Base-by-base conservation (phyloP, 2,888 invertebrate species). In the Parthenolecanium corni region DNA sequence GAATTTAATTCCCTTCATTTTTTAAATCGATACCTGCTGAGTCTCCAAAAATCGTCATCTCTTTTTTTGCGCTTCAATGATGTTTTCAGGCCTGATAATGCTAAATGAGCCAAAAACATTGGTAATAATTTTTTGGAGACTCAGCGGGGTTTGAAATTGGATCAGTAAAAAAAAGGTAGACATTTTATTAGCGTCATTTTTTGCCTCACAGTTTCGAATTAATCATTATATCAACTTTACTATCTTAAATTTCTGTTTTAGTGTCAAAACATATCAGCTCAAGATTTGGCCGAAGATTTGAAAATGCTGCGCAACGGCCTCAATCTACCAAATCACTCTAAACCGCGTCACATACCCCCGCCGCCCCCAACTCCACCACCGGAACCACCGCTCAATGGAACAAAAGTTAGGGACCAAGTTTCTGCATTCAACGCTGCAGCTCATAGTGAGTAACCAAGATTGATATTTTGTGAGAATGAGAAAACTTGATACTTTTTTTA, bases 221-320 rank as follows among this genome's bases (percentile, higher is more conserved):
- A n/a, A n/a, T n/a, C n/a, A n/a, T n/a, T n/a, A n/a, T n/a, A n/a
- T 38, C 38, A 12, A 38, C 9, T 12, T 11, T 38, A 12, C 14
- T 38, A 9, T 38, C 6, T 14, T 46, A 14, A 11, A 6, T 46
- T n/a, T 24, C 21, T 24, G n/a, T n/a, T 88, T 77, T 93, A 92
- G 80, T 87, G 87, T 73, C 85, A 86, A 74, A 84, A 83, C 70
- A 82, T 86, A 68, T 85, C 86, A 51, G 89, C 89, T 9, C 84
- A 87, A 70, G 86, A 87, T 68, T 78, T 91, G 66, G 90, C 88
- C 20, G 89, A 89, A 73, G 89, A 91, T 72, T 76, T 91, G 67
- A 86, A 86, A 72, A 79, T 83, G 71, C 72, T 83, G 66, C 76
- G 83, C 67, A 79, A 78, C 69, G 84, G 85, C 12, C 82, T 82